Evolutionary conservation across 1,140 invertebrate genomes (phyloP).

Genomic region (Drosophila busckii): DNA sequence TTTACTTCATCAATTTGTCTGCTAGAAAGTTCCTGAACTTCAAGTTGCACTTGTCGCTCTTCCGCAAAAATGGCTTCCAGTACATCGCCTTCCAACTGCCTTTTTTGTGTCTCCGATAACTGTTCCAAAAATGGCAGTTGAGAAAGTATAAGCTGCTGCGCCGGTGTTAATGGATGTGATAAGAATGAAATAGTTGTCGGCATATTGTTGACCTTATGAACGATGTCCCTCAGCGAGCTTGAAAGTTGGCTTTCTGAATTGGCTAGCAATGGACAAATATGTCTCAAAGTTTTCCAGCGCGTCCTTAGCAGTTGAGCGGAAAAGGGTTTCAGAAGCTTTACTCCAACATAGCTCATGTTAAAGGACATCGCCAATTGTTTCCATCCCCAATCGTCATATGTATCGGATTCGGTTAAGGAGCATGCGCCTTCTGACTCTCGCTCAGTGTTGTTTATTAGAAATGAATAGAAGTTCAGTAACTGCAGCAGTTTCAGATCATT

Average conservation of each 20-base stretch:
- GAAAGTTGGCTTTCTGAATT: conserved; percentile 22
- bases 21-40: conserved; percentile 3
- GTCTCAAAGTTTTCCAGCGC: conserved; percentile 45
- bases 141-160: conserved; percentile 21
- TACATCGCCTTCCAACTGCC: conserved; percentile 42
- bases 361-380: conserved; percentile 37
- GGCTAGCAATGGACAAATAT: conserved; percentile 16
- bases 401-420: too few relatives aligned
- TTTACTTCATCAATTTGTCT: background rate
- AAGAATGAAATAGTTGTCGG: background rate
- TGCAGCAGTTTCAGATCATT: conserved; percentile 58
- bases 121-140: conserved; percentile 32
- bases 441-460: conserved; percentile 27
- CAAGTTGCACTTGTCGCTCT: conserved; percentile 10
- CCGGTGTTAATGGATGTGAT: background rate
- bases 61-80: conserved; percentile 26
- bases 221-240: conserved; percentile 7
- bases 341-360: conserved; percentile 39
- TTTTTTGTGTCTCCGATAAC: conserved; percentile 15
- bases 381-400: conserved; percentile 62
- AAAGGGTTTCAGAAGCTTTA: conserved; percentile 20
- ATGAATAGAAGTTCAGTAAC: conserved; percentile 48
- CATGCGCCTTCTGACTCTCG: conserved; percentile 39
- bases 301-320: conserved; percentile 28
- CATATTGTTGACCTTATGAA: conserved; percentile 24